Base-by-base conservation (phyloP, 2,113 vertebrate genomes). In the Ciconia stormi region DNA sequence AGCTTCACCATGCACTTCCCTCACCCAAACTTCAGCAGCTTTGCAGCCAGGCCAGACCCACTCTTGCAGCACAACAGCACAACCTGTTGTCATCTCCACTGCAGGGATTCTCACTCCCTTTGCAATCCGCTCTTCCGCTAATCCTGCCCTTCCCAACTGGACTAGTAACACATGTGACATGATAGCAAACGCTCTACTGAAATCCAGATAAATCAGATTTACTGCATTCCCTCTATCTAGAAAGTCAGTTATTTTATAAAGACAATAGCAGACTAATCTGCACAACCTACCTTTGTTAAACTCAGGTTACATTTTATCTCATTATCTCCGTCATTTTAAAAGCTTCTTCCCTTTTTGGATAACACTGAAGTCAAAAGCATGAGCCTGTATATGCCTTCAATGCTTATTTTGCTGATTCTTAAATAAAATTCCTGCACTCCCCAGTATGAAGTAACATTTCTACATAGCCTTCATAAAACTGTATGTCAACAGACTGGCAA, bases 161-260 rank as follows among this genome's bases (percentile, higher is more conserved):
- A 71, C 69, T 16, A 66, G 25, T 32, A 66, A 91, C 30, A 49
- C 1, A 0, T 42, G 76, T 40, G 72, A 53, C 22, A 81, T 4
- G 20, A 71, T 10, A 89, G 52, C 42, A 90, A 82, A 63, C 0
- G 0, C 32, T 74, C 65, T 49, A 27, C 36, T 34, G 23, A 82
- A 94, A 93, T 76, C 46, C 85, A 82, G 70, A 59, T 67, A 81
- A 83, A 83, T 70, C 58, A 95, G 52, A 47, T 93, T 82, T 90
- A 50, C 44, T 59, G 61, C 55, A 67, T 30, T 74, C 12, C 11
- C 19, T 13, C 34, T 47, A 27, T 25, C 59, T 38, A 66, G 76
- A 66, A 66, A 67, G 26, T 36, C 63, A 34, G 42, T 58, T 42
- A 66, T 55, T 77, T 56, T n/a, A 67, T 22, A 58, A 72, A 82